phyloP scores from a whole-genome alignment of 92 coral and sea anemone genomes.

The Meandrina meandrites region DNA sequence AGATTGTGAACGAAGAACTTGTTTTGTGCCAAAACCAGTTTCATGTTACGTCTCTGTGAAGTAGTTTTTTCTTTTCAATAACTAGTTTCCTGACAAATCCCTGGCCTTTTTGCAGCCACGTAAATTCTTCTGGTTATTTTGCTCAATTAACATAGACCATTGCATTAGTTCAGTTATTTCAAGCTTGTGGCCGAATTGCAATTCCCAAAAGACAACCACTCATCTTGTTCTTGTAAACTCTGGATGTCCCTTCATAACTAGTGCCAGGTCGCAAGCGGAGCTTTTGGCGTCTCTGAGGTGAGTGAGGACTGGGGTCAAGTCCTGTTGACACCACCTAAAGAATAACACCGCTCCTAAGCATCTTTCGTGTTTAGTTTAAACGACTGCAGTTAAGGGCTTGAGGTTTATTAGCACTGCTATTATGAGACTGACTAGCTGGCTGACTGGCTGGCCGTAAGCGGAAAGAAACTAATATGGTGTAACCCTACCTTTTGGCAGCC shows the following conservation, averaged over 20 bases:
- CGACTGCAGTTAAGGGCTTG: no score
- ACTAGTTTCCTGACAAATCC: background rate
- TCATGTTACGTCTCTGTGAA: background rate
- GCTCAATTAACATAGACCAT: background rate
- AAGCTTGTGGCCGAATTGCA: background rate
- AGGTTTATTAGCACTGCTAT: no score
- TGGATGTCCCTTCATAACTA: conserved; percentile 90
- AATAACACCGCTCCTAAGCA: background rate
- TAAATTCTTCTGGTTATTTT: background rate
- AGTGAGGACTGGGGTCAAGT: conserved; percentile 78
- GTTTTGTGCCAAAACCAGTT: no score
- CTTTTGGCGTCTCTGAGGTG: conserved; percentile 45
- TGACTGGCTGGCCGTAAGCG: no score
- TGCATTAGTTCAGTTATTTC: background rate
- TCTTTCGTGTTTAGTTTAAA: background rate
- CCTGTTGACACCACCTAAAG: conserved; percentile 86
- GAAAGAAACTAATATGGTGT: no score
- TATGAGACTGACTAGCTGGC: no score
- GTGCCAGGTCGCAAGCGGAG: conserved; percentile 64
- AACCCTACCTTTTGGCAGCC: conserved; percentile 76
- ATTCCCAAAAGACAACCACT: background rate
- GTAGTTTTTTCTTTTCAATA: background rate
- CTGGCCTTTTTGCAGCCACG: background rate
- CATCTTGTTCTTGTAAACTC: conserved; percentile 35
- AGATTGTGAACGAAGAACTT: no score